Percentiles rank a stretch among this genome's conserved stretches.
These are phyloP conservation scores for Serrognathus titanus DNA, from an alignment of 2,888 invertebrate genomes.

Conservation along the genomic window DNA sequence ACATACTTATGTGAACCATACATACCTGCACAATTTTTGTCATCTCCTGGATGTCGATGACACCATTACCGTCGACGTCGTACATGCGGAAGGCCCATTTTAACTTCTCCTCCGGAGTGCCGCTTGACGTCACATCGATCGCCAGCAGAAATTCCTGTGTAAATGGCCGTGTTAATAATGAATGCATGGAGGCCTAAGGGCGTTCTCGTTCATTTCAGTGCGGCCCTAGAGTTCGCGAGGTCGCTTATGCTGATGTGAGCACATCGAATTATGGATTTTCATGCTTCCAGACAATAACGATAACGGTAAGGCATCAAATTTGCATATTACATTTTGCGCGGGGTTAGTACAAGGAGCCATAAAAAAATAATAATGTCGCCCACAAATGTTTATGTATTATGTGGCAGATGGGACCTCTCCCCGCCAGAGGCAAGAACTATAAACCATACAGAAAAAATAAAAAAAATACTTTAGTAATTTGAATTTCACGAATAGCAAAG, in stretches of 20 bases:
- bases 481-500: too few relatives aligned
- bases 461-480: too few relatives aligned
- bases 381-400: too few relatives aligned
- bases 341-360: too few relatives aligned
- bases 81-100: slow-evolving; percentile 99
- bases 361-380: too few relatives aligned
- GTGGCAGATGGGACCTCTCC: too few relatives aligned
- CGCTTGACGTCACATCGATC: slow-evolving; percentile 96
- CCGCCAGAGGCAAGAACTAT: too few relatives aligned
- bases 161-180: slow-evolving; percentile 27
- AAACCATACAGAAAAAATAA: too few relatives aligned
- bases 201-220: slow-evolving; percentile 18
- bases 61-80: slow-evolving; percentile 96
- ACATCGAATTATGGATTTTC: background rate
- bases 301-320: too few relatives aligned
- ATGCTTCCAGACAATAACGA: background rate
- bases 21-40: slow-evolving; percentile 96
- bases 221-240: background rate
- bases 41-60: slow-evolving; percentile 98
- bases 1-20: background rate
- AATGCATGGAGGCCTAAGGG: slow-evolving; percentile 10
- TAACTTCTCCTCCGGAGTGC: slow-evolving; percentile 95
- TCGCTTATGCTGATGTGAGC: background rate
- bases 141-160: slow-evolving; percentile 91
- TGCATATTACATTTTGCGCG: too few relatives aligned